Evolutionary conservation across 2,888 invertebrate genomes (phyloP).

Genomic region (Spisula subtruncata): DNA sequence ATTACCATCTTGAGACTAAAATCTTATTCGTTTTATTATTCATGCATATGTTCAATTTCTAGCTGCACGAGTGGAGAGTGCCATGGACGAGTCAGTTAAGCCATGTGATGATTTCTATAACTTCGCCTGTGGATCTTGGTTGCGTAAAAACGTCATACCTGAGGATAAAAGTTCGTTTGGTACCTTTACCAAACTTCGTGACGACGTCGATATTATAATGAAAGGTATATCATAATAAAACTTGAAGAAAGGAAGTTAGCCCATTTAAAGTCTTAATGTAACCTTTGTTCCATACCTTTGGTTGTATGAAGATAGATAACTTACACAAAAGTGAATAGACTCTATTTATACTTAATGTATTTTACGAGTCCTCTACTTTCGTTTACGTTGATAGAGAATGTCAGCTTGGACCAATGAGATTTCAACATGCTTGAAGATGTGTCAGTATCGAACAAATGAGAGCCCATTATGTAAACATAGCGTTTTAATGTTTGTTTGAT

Average conservation of each 20-base stretch:
- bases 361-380: background rate
- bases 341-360: background rate
- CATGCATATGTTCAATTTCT: too few species aligned
- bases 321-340: too few species aligned
- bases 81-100: slow-evolving; percentile 71
- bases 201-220: slow-evolving; percentile 68
- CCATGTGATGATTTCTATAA: slow-evolving; percentile 81
- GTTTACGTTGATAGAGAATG: background rate
- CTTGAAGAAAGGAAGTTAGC: too few species aligned
- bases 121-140: slow-evolving; percentile 79
- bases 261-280: too few species aligned
- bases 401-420: background rate
- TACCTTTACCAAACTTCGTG: slow-evolving; percentile 65
- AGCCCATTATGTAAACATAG: too few species aligned
- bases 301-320: too few species aligned
- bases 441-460: too few species aligned
- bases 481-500: too few species aligned
- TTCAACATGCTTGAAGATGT: too few species aligned
- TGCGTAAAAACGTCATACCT: slow-evolving; percentile 73
- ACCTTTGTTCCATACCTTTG: background rate
- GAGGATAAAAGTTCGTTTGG: slow-evolving; percentile 71
- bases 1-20: too few species aligned
- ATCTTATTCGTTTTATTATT: too few species aligned
- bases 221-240: slow-evolving; percentile 50
- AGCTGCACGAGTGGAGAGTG: slow-evolving; percentile 72